A percentile compares a stretch with the other conserved stretches of the same genome.
Evolutionary conservation across 2,113 vertebrate genomes (phyloP).

Genomic region (Fukomys damarensis): DNA sequence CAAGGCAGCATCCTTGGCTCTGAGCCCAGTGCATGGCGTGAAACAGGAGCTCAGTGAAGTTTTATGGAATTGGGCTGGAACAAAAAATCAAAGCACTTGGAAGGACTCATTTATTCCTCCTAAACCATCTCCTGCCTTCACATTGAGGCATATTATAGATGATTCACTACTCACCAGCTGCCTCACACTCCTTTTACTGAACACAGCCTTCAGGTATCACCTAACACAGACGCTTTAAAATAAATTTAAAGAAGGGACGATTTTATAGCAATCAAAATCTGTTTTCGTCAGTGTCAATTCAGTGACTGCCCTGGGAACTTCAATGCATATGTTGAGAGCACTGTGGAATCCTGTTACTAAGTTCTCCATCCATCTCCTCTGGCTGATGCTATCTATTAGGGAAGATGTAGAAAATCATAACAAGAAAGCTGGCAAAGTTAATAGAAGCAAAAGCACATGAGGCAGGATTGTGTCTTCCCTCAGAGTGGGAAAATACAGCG

Average conservation of each 20-base stretch:
- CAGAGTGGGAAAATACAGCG: background rate
- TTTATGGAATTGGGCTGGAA: background rate
- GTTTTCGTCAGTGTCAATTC: slow-evolving; percentile 4
- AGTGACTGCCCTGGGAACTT: background rate
- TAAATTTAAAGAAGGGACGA: background rate
- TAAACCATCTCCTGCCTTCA: background rate
- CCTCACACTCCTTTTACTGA: background rate
- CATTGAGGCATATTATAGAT: background rate
- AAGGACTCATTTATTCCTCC: background rate
- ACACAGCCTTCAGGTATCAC: background rate
- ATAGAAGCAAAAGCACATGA: background rate
- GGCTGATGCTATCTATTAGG: background rate
- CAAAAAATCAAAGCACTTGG: background rate
- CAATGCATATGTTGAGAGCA: background rate
- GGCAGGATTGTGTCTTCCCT: background rate
- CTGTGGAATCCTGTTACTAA: background rate
- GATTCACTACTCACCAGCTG: background rate
- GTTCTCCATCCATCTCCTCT: background rate
- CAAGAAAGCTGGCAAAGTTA: background rate
- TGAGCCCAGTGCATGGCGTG: no score
- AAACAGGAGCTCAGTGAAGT: background rate
- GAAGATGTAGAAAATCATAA: background rate
- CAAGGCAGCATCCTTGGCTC: background rate
- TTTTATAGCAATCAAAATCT: background rate
- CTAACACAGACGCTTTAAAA: background rate